phyloP scores from a whole-genome alignment of 2,113 vertebrate genomes.

The Chrysochloris asiatica region DNA sequence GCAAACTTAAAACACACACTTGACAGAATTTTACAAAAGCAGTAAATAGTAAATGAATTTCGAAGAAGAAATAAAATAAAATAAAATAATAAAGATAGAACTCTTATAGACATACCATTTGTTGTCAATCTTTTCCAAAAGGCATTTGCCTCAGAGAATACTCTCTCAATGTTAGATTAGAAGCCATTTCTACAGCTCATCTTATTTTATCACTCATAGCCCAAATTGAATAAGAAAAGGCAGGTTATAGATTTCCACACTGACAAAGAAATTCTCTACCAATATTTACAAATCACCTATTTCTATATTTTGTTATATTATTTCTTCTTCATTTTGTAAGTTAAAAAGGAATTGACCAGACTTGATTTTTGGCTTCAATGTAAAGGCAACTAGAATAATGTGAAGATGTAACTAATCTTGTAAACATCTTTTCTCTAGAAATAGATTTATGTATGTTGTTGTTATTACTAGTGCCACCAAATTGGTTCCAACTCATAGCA shows the following conservation, averaged over 20 bases:
- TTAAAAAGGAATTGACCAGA: not conserved
- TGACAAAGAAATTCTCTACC: not conserved
- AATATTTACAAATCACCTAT: not conserved
- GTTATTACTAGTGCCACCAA: no score
- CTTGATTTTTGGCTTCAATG: constrained; percentile 4
- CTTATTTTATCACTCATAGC: not conserved
- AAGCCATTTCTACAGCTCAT: not conserved
- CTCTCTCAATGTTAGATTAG: not conserved
- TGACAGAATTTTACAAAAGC: not conserved
- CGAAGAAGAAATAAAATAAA: not conserved
- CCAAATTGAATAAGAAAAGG: not conserved
- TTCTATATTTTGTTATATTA: not conserved
- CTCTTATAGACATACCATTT: not conserved
- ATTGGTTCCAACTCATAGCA: no score
- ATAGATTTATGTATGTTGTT: not conserved
- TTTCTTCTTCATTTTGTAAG: not conserved
- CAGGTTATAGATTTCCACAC: not conserved
- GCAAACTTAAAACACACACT: not conserved
- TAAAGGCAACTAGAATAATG: not conserved
- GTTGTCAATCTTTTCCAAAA: not conserved
- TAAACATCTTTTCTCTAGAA: not conserved
- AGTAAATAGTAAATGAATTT: not conserved
- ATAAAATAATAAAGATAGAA: not conserved
- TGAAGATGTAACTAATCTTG: not conserved
- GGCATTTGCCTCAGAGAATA: not conserved